Conservation (phyloP, 2,888 invertebrate species). For the Acanthosepion esculentum region DNA sequence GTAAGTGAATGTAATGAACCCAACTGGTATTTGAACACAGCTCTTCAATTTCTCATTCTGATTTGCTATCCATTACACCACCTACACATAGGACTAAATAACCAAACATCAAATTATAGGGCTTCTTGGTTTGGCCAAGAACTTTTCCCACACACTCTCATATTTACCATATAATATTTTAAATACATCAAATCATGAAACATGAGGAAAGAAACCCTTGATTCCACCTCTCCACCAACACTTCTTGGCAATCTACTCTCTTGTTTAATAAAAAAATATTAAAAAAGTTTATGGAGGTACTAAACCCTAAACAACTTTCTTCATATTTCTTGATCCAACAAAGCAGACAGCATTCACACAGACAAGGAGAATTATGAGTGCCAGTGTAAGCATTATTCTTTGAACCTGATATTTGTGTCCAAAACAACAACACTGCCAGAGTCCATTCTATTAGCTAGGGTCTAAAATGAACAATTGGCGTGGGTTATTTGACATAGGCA, state of each 20-base stretch:
- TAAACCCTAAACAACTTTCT: background rate
- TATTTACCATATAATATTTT: too few species aligned
- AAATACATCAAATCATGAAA: background rate
- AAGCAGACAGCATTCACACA: background rate
- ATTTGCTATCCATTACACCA: too few species aligned
- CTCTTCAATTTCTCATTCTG: too few species aligned
- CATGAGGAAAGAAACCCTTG: background rate
- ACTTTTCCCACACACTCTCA: background rate
- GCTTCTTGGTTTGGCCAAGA: too few species aligned
- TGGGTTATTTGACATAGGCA: background rate
- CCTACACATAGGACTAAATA: too few species aligned
- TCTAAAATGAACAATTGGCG: background rate
- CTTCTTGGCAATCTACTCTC: background rate
- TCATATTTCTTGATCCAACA: background rate
- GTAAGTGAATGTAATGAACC: too few species aligned
- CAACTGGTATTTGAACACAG: too few species aligned
- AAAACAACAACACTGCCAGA: slow-evolving; percentile 16
- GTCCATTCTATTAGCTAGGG: background rate
- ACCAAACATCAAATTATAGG: too few species aligned
- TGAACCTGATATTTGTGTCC: background rate
- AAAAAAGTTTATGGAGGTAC: background rate
- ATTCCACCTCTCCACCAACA: background rate
- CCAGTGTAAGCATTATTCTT: slow-evolving; percentile 18
- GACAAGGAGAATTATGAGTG: background rate
- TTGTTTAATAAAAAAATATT: background rate